A percentile compares a stretch with the other conserved stretches of the same genome.
Conservation (phyloP, 2,888 invertebrate genomes). For the Synergus laeviventris region DNA sequence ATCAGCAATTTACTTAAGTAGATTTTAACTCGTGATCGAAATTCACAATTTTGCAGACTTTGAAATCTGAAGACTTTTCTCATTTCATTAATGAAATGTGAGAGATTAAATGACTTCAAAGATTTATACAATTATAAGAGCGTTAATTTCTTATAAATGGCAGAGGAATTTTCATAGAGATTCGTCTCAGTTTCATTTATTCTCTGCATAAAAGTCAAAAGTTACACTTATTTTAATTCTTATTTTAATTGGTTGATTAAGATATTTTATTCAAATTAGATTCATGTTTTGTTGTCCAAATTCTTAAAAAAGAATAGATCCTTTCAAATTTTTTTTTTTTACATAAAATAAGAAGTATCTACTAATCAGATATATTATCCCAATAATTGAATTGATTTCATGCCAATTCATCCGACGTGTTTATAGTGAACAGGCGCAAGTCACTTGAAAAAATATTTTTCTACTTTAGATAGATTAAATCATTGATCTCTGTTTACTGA, state of each 20-base stretch:
- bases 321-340: no score
- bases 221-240: not conserved
- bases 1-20: constrained; percentile 9
- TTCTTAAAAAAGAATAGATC: no score
- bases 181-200: not conserved
- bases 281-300: not conserved
- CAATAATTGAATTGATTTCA: no score
- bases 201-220: not conserved
- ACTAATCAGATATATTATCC: no score
- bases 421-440: no score
- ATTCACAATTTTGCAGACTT: not conserved
- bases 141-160: constrained; percentile 20
- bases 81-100: constrained; percentile 25
- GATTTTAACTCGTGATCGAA: not conserved
- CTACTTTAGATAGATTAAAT: not conserved
- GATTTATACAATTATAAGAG: not conserved
- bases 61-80: constrained; percentile 20
- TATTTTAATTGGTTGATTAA: not conserved
- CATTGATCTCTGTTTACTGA: not conserved
- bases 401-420: no score
- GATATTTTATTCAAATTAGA: not conserved
- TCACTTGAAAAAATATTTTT: no score
- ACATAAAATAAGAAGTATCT: no score
- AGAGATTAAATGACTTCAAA: constrained; percentile 28
- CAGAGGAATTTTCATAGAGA: not conserved